Evolutionary conservation across 2,113 vertebrate species (phyloP).

Genomic region (Eclectus roratus): DNA sequence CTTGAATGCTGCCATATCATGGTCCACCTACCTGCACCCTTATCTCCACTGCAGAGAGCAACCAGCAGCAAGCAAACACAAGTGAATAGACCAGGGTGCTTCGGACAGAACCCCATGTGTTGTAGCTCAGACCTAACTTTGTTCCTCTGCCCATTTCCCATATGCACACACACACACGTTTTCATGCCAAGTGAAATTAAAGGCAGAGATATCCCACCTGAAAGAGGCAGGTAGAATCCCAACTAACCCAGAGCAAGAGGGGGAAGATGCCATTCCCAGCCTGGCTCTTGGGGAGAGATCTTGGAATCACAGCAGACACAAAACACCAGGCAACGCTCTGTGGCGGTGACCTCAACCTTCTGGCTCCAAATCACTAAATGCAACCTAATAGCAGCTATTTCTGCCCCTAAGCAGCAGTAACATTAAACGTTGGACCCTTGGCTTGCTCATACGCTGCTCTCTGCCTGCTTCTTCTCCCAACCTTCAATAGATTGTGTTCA

Average conservation of each 20-base stretch:
- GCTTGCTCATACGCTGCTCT: background rate
- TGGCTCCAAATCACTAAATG: conserved; percentile 10
- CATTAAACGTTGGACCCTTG: background rate
- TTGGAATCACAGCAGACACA: background rate
- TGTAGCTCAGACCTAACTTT: background rate
- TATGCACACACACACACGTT: accelerated
- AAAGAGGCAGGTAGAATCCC: background rate
- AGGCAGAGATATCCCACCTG: background rate
- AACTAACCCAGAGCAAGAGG: background rate
- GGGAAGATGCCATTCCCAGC: background rate
- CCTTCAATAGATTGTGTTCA: background rate
- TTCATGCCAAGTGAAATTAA: background rate
- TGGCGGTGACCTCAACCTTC: background rate
- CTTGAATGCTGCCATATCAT: accelerated
- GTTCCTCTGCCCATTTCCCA: background rate
- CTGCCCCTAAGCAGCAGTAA: conserved; percentile 19
- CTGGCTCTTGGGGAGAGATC: background rate
- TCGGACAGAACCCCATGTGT: background rate
- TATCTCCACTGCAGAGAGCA: background rate
- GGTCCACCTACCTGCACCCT: background rate
- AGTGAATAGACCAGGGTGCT: background rate
- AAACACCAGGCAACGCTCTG: background rate
- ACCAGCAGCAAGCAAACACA: background rate
- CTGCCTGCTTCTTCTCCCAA: background rate
- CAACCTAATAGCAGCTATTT: conserved; percentile 51